Base-by-base conservation (phyloP, 2,797 vertebrate species). In the Syngnathus acus region DNA sequence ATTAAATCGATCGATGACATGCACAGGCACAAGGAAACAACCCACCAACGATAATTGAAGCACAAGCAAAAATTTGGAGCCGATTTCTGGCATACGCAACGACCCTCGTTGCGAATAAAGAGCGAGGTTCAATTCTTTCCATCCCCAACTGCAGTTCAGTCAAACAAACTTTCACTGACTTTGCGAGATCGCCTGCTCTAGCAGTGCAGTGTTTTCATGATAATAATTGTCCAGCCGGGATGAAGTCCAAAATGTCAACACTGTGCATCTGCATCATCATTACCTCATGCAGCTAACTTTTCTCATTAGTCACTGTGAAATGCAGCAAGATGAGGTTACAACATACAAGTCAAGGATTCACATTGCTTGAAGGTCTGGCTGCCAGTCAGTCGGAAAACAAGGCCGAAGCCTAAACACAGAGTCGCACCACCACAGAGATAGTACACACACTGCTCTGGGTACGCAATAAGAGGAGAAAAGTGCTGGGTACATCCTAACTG, bases 401-500 rank as follows among this genome's bases (percentile, higher is more conserved):
- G 65, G 51, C 45, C 26, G 55, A 67, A 54, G 32, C 38, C 58
- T 14, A 40, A 47, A 64, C 45, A 60, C 26, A 65, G 60, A 69
- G 63, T 37, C 58, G 59, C 65, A 58, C 11, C 21, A 17, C 55
- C 66, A 72, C 65, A 67, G 65, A 7, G 39, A 43, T 47, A 23
- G 32, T 40, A 43, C n/a, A 55, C 60, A 59, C 39, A 23, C 42
- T 43, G 62, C 68, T 66, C 39, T 48, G 42, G 65, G 68, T 16
- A 9, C 10, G 42, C 23, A 62, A 62, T n/a, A 45, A 26, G 54
- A 32, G n/a, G 19, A 53, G 63, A 67, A 71, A 71, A 67, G 48
- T 53, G 16, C 66, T 61, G 53, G 32, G 40, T 65, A 60, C 23
- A 69, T 68, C 70, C 69, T 67, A 63, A 19, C 43, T 69, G 65